These are phyloP conservation scores for Netelia virgata DNA, from an alignment of 2,888 invertebrate species.

Conservation along the genomic window DNA sequence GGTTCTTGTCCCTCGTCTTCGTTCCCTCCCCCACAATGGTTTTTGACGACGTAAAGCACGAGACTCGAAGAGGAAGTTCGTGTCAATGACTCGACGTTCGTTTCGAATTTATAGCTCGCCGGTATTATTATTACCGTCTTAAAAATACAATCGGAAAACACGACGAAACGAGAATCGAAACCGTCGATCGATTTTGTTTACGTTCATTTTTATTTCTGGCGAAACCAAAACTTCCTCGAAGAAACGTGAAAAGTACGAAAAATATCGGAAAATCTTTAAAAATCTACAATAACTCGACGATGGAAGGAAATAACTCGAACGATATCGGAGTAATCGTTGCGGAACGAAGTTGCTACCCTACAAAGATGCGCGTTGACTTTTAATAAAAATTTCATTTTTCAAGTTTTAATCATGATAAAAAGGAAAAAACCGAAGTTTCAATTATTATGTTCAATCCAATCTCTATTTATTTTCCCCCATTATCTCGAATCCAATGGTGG, in stretches of 20 bases:
- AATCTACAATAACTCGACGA: too few relatives aligned
- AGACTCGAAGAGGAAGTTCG: conserved; percentile 43
- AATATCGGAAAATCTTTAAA: too few relatives aligned
- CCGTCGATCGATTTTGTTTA: too few relatives aligned
- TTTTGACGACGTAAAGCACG: conserved; percentile 33
- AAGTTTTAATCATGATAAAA: neutral
- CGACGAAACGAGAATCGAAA: neutral
- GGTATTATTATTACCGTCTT: conserved; percentile 13
- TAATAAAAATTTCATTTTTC: neutral
- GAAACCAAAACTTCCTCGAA: too few relatives aligned
- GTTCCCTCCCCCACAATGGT: neutral
- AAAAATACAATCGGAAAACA: conserved; percentile 14
- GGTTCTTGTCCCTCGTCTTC: neutral
- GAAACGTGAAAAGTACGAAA: too few relatives aligned
- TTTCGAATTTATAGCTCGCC: conserved; percentile 45
- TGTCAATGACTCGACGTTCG: conserved; percentile 63
- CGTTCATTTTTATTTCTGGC: too few relatives aligned
- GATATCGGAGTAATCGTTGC: too few relatives aligned
- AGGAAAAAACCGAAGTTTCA: too few relatives aligned
- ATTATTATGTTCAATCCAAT: too few relatives aligned
- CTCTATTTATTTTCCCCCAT: too few relatives aligned
- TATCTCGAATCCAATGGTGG: too few relatives aligned
- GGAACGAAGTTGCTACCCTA: neutral
- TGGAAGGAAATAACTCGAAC: too few relatives aligned
- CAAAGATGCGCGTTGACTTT: neutral